Percentiles rank a stretch among this genome's conserved stretches.
Evolutionary conservation across 2,888 invertebrate species (phyloP).

Genomic region (Anarsia innoxiella): DNA sequence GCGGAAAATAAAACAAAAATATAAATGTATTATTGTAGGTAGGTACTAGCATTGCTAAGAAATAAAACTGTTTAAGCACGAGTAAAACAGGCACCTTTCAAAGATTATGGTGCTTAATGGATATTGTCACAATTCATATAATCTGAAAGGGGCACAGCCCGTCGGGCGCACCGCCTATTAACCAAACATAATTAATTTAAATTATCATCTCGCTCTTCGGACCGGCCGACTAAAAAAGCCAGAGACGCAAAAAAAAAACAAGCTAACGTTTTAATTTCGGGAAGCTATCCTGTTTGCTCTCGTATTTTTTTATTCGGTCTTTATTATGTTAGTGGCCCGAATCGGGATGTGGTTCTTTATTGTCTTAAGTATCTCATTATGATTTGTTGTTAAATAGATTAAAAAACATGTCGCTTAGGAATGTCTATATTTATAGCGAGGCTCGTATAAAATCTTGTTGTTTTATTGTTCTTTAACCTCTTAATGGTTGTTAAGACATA

Average conservation of each 20-base stretch:
- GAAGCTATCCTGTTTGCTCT: constrained; percentile 33
- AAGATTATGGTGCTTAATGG: too few relatives aligned
- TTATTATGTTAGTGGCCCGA: constrained; percentile 48
- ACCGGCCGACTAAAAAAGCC: constrained; percentile 20
- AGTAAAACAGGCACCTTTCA: too few relatives aligned
- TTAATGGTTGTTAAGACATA: constrained; percentile 12
- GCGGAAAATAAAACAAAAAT: too few relatives aligned
- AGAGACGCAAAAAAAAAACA: constrained; percentile 31
- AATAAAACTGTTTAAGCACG: too few relatives aligned
- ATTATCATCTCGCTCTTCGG: constrained; percentile 36
- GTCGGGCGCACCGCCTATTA: constrained; percentile 36
- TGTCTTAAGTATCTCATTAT: constrained; percentile 34
- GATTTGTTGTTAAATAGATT: constrained; percentile 36
- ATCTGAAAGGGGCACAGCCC: too few relatives aligned
- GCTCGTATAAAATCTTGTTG: constrained; percentile 23
- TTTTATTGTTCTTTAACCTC: constrained; percentile 22
- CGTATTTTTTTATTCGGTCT: constrained; percentile 41
- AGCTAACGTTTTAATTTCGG: constrained; percentile 46
- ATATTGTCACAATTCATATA: too few relatives aligned
- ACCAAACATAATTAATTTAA: constrained; percentile 68
- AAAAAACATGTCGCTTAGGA: constrained; percentile 24
- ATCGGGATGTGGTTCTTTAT: constrained; percentile 30
- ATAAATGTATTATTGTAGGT: too few relatives aligned
- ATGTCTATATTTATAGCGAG: constrained; percentile 18
- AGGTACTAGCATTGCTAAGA: too few relatives aligned